A percentile compares a stretch with the other conserved stretches of the same genome.
phyloP scores from a whole-genome alignment of 2,888 invertebrate species.

The Ashinkailepas kermadecensis region DNA sequence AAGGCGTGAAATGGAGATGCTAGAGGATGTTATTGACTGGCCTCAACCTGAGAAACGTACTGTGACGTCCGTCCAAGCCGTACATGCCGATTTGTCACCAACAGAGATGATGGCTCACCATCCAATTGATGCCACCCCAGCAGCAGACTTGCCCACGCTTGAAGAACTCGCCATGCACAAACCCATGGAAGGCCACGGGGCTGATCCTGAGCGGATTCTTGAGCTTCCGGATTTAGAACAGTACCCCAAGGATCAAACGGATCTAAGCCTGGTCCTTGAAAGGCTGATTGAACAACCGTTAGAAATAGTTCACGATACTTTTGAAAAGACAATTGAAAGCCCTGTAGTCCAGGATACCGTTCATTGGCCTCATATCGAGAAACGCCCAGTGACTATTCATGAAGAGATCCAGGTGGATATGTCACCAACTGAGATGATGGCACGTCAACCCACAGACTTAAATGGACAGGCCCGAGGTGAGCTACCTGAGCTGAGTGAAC shows the following conservation, averaged over 20 bases:
- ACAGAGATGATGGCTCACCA: too few relatives aligned
- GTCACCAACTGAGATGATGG: neutral
- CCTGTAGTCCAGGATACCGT: neutral
- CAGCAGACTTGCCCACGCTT: neutral
- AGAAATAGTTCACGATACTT: neutral
- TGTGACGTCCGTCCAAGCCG: too few relatives aligned
- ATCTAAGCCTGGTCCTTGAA: neutral
- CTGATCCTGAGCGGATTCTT: neutral
- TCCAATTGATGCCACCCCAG: neutral
- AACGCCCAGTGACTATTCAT: neutral
- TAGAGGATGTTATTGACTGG: too few relatives aligned
- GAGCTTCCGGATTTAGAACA: neutral
- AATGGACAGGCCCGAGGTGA: too few relatives aligned
- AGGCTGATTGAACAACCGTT: neutral
- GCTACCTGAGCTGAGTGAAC: too few relatives aligned
- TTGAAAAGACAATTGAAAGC: neutral
- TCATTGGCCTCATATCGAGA: neutral
- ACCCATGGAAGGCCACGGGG: neutral
- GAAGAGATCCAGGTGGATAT: neutral
- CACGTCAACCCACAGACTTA: neutral
- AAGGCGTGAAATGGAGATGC: too few relatives aligned
- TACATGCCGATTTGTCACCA: too few relatives aligned
- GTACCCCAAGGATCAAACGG: neutral
- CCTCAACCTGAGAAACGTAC: too few relatives aligned
- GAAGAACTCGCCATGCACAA: neutral